These are phyloP conservation scores for Sinella curviseta DNA, from an alignment of 1,140 invertebrate genomes.

Conservation along the genomic window DNA sequence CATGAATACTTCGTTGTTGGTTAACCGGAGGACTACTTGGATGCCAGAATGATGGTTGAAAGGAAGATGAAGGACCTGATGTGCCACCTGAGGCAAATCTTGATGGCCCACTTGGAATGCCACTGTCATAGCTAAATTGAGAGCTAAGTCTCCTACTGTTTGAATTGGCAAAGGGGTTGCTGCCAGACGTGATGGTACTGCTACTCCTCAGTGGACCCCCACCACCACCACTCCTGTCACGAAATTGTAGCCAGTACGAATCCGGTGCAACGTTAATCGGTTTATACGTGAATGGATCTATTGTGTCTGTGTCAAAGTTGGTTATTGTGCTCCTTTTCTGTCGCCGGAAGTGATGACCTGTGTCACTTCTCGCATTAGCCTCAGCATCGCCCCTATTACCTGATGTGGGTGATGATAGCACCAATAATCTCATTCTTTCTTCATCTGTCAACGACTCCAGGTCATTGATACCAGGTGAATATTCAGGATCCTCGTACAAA, in stretches of 20 bases:
- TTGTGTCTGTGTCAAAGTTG: slow-evolving; percentile 2
- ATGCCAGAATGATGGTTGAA: background rate
- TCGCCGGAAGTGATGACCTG: slow-evolving; percentile 11
- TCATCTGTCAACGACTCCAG: background rate
- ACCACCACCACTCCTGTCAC: slow-evolving; percentile 4
- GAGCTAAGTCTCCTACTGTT: background rate
- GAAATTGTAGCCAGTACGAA: slow-evolving; percentile 44
- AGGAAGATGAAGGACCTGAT: background rate
- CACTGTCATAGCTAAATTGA: background rate
- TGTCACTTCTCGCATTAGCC: background rate
- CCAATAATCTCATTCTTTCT: background rate
- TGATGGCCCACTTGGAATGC: background rate
- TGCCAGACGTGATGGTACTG: background rate
- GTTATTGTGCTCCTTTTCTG: background rate
- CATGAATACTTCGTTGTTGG: background rate
- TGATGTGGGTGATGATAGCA: background rate
- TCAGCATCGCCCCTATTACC: too few species aligned
- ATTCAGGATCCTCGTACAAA: background rate
- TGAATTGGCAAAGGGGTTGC: background rate
- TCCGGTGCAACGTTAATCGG: slow-evolving; percentile 23
- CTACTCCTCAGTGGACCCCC: background rate
- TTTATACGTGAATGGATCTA: slow-evolving; percentile 14
- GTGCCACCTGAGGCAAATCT: background rate
- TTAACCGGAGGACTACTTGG: background rate
- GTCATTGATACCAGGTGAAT: background rate